A percentile compares a stretch with the other conserved stretches of the same genome.
Conservation (phyloP, 2,797 vertebrate species). For the Spheniscus humboldti region DNA sequence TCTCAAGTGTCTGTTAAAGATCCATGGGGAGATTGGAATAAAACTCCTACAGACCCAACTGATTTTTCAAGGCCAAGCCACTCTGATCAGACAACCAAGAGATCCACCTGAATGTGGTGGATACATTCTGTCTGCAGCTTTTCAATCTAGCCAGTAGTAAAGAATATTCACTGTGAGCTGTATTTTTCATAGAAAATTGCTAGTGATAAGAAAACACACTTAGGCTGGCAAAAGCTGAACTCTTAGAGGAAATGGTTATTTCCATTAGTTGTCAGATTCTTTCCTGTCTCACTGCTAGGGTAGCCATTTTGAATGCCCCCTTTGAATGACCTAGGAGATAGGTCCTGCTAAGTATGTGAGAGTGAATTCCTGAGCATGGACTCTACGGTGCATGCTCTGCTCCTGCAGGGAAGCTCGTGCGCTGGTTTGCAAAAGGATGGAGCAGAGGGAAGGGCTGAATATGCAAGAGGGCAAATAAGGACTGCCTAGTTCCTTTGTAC, state of each 20-base stretch:
- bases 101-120: neutral
- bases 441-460: neutral
- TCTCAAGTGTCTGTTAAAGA: neutral
- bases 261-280: neutral
- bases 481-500: neutral
- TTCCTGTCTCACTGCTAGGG: neutral
- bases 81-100: neutral
- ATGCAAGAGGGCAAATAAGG: neutral
- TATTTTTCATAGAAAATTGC: neutral
- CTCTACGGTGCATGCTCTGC: neutral
- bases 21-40: neutral
- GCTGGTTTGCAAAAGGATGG: neutral
- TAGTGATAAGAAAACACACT: neutral
- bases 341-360: neutral
- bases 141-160: neutral
- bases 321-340: neutral
- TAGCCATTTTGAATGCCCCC: accelerated
- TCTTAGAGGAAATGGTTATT: neutral
- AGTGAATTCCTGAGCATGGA: neutral
- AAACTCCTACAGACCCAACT: neutral
- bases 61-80: neutral
- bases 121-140: neutral
- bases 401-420: neutral
- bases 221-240: neutral
- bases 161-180: neutral